Conservation (phyloP, 2,888 invertebrate species). For the Ochropleura plecta region DNA sequence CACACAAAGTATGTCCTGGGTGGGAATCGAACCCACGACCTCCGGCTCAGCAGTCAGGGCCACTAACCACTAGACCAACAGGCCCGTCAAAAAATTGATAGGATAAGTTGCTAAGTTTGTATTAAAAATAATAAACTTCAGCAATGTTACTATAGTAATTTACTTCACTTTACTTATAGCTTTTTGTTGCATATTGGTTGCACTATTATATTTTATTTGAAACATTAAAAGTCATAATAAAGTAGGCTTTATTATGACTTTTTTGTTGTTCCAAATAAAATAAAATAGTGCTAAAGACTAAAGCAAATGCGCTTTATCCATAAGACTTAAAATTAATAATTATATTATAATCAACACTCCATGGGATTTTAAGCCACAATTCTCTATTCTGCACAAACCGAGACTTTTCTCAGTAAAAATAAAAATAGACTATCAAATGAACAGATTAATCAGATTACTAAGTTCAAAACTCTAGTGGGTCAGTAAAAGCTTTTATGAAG, state of each 20-base stretch:
- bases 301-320: no score
- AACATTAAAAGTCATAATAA: no score
- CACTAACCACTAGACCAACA: no score
- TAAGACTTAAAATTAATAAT: no score
- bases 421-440: neutral
- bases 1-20: no score
- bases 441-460: neutral
- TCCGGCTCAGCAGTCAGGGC: no score
- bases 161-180: neutral
- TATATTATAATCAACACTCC: neutral
- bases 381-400: neutral
- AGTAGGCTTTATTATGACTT: no score
- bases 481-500: slow-evolving; percentile 12
- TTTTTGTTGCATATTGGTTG: neutral
- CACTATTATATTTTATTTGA: neutral
- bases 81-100: no score
- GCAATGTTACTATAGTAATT: neutral
- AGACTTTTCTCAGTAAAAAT: neutral
- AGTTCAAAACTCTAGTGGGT: slow-evolving; percentile 12
- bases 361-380: neutral
- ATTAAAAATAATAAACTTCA: neutral
- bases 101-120: no score
- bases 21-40: no score
- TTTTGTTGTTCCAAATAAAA: no score
- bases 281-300: no score